Conservation (phyloP, 2,888 invertebrate species). For the Sympetrum striolatum region DNA sequence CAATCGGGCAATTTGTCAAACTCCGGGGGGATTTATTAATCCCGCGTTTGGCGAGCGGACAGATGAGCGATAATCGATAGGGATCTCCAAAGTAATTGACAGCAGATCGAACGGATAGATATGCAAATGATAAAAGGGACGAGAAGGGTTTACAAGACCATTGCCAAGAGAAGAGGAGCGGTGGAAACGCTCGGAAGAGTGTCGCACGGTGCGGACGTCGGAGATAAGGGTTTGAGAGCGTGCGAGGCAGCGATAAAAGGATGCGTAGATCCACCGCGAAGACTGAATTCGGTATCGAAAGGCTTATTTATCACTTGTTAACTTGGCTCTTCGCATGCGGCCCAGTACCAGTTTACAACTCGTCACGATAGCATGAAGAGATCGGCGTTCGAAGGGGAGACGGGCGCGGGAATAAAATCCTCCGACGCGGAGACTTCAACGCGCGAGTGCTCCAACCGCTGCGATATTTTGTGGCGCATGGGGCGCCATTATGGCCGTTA, state of each 20-base stretch:
- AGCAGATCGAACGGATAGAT: neutral
- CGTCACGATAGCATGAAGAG: neutral
- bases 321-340: neutral
- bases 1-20: neutral
- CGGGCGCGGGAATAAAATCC: neutral
- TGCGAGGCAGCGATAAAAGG: neutral
- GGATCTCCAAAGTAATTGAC: neutral
- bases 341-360: neutral
- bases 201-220: neutral
- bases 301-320: neutral
- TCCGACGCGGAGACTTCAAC: neutral
- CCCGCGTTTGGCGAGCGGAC: neutral
- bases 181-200: neutral
- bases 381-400: neutral
- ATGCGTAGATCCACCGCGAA: neutral
- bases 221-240: neutral
- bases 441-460: neutral
- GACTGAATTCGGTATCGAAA: neutral
- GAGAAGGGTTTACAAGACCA: neutral
- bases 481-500: neutral
- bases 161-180: neutral
- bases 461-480: neutral
- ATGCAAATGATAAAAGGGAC: neutral
- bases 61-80: neutral
- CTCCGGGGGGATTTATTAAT: neutral